Evolutionary conservation across 1,140 invertebrate genomes (phyloP).

Genomic region (Bombus superbus): DNA sequence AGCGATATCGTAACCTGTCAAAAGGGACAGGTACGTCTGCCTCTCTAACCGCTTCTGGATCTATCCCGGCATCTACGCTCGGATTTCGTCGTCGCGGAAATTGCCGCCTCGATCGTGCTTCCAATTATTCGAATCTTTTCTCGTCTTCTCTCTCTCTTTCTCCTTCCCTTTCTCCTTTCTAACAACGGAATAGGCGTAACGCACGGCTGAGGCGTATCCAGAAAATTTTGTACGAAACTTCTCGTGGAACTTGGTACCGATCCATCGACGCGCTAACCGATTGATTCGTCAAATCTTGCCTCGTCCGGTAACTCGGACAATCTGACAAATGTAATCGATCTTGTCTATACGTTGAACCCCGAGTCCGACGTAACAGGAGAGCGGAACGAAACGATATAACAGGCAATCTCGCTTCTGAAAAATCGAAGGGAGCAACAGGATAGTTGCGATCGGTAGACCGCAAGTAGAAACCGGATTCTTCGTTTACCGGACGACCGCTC

Average conservation of each 20-base stretch:
- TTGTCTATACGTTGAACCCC: too few relatives aligned
- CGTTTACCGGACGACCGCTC: not conserved
- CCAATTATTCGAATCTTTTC: conserved; percentile 29
- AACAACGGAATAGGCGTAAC: not conserved
- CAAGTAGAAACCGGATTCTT: conserved; percentile 23
- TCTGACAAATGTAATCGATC: not conserved
- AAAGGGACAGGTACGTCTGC: conserved; percentile 35
- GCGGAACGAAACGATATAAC: not conserved
- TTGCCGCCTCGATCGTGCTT: conserved; percentile 46
- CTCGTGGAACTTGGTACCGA: too few relatives aligned
- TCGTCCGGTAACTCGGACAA: not conserved
- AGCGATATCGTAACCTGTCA: conserved; percentile 48
- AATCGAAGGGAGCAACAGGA: not conserved
- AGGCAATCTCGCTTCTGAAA: not conserved
- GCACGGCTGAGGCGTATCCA: not conserved
- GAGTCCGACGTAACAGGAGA: not conserved
- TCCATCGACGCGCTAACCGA: not conserved
- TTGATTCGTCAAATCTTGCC: not conserved
- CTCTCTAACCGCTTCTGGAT: not conserved
- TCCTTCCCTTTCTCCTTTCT: not conserved
- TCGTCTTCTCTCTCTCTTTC: not conserved
- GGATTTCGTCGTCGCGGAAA: conserved; percentile 57
- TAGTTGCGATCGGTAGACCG: conserved; percentile 1
- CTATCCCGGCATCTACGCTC: conserved; percentile 33
- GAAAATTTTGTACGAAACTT: too few relatives aligned